Evolutionary conservation across 2,888 invertebrate genomes (phyloP), one percentile per base, ranked within the genome.

Genomic region (Hermodice carunculata): DNA sequence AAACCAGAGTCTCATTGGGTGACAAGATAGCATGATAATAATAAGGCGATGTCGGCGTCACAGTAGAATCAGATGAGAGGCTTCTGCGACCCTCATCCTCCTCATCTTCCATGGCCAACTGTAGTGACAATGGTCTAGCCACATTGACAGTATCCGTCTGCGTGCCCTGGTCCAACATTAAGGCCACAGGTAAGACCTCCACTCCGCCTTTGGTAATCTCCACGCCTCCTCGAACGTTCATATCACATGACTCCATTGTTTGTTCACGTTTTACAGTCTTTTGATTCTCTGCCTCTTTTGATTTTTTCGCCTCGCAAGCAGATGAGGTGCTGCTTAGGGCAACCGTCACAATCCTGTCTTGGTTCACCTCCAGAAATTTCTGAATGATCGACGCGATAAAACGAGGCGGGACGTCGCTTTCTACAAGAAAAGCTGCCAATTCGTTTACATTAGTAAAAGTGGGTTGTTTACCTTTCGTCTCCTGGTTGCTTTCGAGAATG

Each of bases 1-100:
- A 73, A 22, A 74, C 74, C 24, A 71, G 37, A 8, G 68, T 65
- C 61, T 74, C 74, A 53, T 69, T 48, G 11, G 68, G 66, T 24
- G 67, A 66, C 6, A 74, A 57, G 17, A 60, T 29, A n/a, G 69
- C 48, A 49, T 67, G 60, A 56, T 6, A 59, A 34, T 31, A 64
- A 59, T 40, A 60, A 34, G 5, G 56, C 17, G 58, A 32, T 28
- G 58, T 17, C 4, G 64, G 64, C 1, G 74, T 70, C 2, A 65
- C 61, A 29, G 70, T 64, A 1, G 74, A 74, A 44, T 65, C 57
- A 1, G 71, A 74, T 0, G 71, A 70, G 59, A 67, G 64, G 53
- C 69, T 69, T 24, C 40, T n/a, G n/a, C n/a, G n/a, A 6, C 60
- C 11, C 17, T 42, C 60, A 6, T 61, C 51, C 34, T 44, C 26